A percentile compares a stretch with the other conserved stretches of the same genome.
phyloP scores from a whole-genome alignment of 1,140 invertebrate genomes.

The Caenorhabditis latens region DNA sequence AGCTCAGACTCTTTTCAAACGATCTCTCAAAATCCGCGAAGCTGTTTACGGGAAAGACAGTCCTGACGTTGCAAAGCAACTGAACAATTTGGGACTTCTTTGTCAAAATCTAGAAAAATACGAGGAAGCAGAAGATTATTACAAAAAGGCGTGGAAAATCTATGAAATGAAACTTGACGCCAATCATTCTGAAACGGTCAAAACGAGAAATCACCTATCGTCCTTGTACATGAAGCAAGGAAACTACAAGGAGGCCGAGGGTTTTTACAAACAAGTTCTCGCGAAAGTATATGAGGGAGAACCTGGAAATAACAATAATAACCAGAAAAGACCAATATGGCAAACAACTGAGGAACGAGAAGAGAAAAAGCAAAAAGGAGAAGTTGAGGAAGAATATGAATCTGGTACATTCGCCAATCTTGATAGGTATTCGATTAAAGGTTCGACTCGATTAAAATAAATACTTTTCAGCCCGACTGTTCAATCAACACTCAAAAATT shows the following conservation, averaged over 20 bases:
- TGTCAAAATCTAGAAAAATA: conserved; percentile 91
- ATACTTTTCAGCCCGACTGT: conserved; percentile 85
- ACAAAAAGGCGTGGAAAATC: conserved; percentile 92
- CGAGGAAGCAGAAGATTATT: conserved; percentile 85
- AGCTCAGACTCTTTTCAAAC: conserved; percentile 97
- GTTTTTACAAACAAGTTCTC: conserved; percentile 92
- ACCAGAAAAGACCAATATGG: conserved; percentile 92
- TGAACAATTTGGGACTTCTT: conserved; percentile 98
- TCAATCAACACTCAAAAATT: conserved; percentile 93
- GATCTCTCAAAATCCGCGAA: conserved; percentile 96
- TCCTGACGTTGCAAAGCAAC: conserved; percentile 98
- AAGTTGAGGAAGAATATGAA: conserved; percentile 79
- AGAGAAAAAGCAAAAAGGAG: conserved; percentile 82
- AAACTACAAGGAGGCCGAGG: conserved; percentile 97
- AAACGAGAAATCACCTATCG: conserved; percentile 98
- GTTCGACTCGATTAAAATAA: background rate
- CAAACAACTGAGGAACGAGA: conserved; percentile 97
- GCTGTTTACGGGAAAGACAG: conserved; percentile 96
- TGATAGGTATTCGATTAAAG: conserved; percentile 95
- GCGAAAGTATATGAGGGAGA: conserved; percentile 95
- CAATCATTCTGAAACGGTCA: conserved; percentile 97
- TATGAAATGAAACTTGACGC: conserved; percentile 95
- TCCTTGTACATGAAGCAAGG: conserved; percentile 98
- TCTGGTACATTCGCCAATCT: conserved; percentile 84
- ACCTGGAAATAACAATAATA: conserved; percentile 86